Conservation (phyloP, 1,140 invertebrate genomes). For the Bombyx mori region DNA sequence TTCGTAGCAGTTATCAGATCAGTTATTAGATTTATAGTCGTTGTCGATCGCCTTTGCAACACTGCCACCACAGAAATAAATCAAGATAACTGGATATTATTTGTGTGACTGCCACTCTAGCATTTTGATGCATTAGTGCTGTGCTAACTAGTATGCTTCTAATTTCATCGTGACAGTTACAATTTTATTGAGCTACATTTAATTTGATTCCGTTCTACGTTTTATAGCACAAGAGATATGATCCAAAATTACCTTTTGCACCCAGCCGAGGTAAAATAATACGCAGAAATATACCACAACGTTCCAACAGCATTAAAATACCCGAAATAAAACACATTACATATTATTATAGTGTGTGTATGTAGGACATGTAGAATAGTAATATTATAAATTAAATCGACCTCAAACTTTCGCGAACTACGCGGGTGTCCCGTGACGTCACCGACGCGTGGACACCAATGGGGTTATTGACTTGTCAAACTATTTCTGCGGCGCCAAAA, state of each 20-base stretch:
- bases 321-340: constrained; percentile 4
- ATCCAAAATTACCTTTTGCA: background rate
- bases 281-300: constrained; percentile 3
- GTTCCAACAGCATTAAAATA: background rate
- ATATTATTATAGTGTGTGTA: background rate
- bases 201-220: no score
- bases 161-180: no score
- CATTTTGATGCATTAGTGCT: no score
- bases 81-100: no score
- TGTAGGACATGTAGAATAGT: constrained; percentile 20
- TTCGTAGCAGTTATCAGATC: no score
- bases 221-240: no score
- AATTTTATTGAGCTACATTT: no score
- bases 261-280: constrained; percentile 4
- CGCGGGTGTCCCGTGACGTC: constrained; percentile 50
- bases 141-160: no score
- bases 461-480: constrained; percentile 68
- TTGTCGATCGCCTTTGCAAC: no score
- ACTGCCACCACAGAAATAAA: no score
- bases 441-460: constrained; percentile 54
- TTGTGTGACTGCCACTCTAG: no score
- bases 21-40: no score
- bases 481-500: constrained; percentile 66
- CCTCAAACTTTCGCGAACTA: constrained; percentile 48
- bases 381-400: constrained; percentile 59